Evolutionary conservation across 2,113 vertebrate genomes (phyloP).

Genomic region (Acrocephalus arundinaceus): DNA sequence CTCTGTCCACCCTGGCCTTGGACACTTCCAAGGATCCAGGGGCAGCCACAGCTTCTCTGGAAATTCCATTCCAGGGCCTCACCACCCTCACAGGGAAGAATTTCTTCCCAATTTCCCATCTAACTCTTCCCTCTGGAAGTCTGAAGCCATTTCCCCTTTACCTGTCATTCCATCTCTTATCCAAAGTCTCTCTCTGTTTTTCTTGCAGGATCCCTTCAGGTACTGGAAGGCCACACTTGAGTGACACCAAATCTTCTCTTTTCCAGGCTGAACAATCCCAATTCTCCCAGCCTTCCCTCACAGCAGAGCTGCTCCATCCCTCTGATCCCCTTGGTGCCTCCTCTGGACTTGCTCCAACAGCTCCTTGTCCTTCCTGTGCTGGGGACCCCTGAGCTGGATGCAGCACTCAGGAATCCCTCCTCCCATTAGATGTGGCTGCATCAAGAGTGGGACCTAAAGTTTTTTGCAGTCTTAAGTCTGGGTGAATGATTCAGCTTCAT

Average conservation of each 20-base stretch:
- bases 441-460: not conserved
- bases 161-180: no score
- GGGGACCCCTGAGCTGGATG: not conserved
- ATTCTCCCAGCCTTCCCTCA: fast-evolving
- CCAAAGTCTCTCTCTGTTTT: no score
- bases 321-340: not conserved
- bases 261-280: not conserved
- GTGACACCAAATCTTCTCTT: not conserved
- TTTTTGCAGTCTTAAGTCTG: not conserved
- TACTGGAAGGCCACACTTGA: not conserved
- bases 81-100: fast-evolving
- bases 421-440: not conserved
- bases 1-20: fast-evolving
- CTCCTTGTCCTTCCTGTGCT: not conserved
- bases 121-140: not conserved
- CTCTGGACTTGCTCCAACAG: fast-evolving
- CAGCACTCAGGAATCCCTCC: not conserved
- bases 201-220: not conserved
- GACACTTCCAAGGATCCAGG: not conserved
- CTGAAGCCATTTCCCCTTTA: not conserved
- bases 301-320: not conserved
- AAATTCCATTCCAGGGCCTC: fast-evolving
- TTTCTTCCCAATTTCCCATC: not conserved
- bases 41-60: not conserved
- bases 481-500: not conserved